Base-by-base conservation (phyloP, 2,888 invertebrate species). In the Tenthredo mesomela region DNA sequence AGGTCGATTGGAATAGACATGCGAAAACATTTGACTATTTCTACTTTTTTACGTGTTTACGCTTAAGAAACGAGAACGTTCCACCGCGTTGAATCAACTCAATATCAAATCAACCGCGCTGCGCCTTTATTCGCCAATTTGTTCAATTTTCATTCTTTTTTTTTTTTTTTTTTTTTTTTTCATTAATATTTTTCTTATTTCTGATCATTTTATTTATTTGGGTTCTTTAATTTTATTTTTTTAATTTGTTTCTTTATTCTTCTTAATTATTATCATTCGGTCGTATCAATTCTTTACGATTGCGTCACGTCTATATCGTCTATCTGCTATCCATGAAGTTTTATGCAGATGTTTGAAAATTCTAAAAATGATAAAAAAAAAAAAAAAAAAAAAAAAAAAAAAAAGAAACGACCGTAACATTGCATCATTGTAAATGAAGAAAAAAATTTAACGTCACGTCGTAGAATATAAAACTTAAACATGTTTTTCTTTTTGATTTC, bases 1-100 rank as follows among this genome's bases (percentile, higher is more conserved):
- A 82, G 82, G 82, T 82, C 82, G 82, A 82, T 82, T 50, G 82
- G 82, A 82, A 82, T 82, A 82, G 82, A 82, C 47, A 33, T 15
- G 61, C 37, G 37, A 80, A 80, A 80, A 40, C 80, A 80, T 80
- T 61, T 40, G 40, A 80, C 80, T 80, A 61, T 80, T 80, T 80
- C 61, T 58, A 80, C 80, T 21, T 61, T 61, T 80, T 80, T 37
- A 61, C 80, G 12, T 80, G 61, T 80, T 61, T 80, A 80, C 78
- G 40, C 10, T 54, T 54, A n/a, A 58, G 67, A 67, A 61, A 12
- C 12, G 33, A 29, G 67, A 67, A 67, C 33, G 67, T 67, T 67
- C 25, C 67, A 25, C 33, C 67, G 33, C 10, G 6, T 33, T 21
- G 40, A 73, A 77, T 77, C 77, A 54, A 50, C 47, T 33, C 7